phyloP scores from a whole-genome alignment of 2,888 invertebrate species.

The Dione vanillae region DNA sequence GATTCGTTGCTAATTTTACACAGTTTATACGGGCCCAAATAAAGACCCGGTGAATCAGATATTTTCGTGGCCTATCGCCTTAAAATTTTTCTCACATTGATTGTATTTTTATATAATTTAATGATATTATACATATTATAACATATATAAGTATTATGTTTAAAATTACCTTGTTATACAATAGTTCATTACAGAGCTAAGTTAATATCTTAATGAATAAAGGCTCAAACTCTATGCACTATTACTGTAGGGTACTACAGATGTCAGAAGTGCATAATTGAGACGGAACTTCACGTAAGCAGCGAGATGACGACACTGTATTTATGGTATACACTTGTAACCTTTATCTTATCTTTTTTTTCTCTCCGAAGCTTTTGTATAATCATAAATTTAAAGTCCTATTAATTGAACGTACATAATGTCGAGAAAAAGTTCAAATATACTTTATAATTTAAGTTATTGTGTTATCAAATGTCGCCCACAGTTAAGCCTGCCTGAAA shows the following conservation, averaged over 20 bases:
- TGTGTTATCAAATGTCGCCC: too few relatives aligned
- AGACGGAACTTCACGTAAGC: slow-evolving; percentile 18
- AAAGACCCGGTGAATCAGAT: not conserved
- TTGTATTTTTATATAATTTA: too few relatives aligned
- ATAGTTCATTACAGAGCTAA: slow-evolving; percentile 34
- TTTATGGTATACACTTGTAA: not conserved
- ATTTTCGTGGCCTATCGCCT: too few relatives aligned
- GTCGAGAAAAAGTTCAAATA: too few relatives aligned
- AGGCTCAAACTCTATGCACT: slow-evolving; percentile 29
- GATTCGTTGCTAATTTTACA: slow-evolving; percentile 3
- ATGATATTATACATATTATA: too few relatives aligned
- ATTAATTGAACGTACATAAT: too few relatives aligned
- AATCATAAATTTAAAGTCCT: too few relatives aligned
- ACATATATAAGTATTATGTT: too few relatives aligned
- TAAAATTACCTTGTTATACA: not conserved
- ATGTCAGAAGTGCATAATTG: slow-evolving; percentile 36
- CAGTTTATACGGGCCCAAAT: not conserved
- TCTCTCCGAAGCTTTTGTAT: not conserved
- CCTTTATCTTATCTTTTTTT: not conserved
- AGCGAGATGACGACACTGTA: slow-evolving; percentile 7
- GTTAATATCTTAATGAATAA: slow-evolving; percentile 41
- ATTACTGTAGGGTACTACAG: slow-evolving; percentile 28
- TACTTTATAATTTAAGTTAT: too few relatives aligned
- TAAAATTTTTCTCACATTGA: too few relatives aligned
- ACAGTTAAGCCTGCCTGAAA: too few relatives aligned